Evolutionary conservation across 2,888 invertebrate species (phyloP), one percentile per base, ranked within the genome.

Genomic region (Euclidia mi): DNA sequence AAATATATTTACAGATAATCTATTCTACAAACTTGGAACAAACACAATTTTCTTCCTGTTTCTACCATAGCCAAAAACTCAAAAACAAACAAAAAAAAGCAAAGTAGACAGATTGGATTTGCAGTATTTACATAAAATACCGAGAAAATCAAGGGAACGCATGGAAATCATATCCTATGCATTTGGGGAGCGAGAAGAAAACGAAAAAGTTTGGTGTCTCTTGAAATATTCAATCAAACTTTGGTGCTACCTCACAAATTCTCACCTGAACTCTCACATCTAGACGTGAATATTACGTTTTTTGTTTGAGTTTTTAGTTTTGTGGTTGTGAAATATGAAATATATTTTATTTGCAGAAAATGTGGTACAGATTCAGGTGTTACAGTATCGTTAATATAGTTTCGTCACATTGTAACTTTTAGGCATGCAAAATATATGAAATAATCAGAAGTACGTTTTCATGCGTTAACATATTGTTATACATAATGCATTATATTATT

Each of bases 191-290:
- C 51, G 68, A 64, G 51, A 44, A 48, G 71, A 73, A 78, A 82
- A 58, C 73, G 79, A 78, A 80, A 84, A 87, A 87, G 76, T 82
- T 82, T 50, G 59, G 57, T 60, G 43, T 66, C 58, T 74, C 68
- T 60, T 81, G 81, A 85, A 83, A 86, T 86, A 88, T 89, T 89
- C 88, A 87, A 89, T 89, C 87, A 86, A 89, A 89, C 73, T 89
- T 89, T 82, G 66, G 72, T 73, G 66, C 60, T 79, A 82, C 79
- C 83, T 81, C 76, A 38, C 48, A 58, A 62, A 80, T n/a, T n/a
- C n/a, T n/a, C n/a, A n/a, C 82, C 69, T 81, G n/a, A n/a, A n/a
- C n/a, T 84, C 73, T 61, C 57, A 63, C 64, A 75, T 59, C 57
- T 67, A 61, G 50, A 68, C 63, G 72, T 63, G 71, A 59, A 52